Evolutionary conservation across 2,888 invertebrate genomes (phyloP).

Genomic region (Cepaea hortensis): DNA sequence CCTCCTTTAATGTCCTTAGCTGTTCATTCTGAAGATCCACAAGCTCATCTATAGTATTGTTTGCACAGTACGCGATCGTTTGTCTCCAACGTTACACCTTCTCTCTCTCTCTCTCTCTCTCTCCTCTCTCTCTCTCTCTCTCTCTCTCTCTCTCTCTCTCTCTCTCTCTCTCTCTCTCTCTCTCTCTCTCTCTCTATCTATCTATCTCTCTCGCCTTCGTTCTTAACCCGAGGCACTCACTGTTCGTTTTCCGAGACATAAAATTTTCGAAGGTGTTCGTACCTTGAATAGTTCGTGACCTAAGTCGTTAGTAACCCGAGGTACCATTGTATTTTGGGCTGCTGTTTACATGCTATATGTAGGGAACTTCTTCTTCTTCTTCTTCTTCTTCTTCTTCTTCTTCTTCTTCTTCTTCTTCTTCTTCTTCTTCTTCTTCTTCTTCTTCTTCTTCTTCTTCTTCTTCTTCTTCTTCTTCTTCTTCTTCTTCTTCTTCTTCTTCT

Average conservation of each 20-base stretch:
- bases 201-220: constrained; percentile 7
- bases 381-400: constrained; percentile 5
- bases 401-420: constrained; percentile 16
- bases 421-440: constrained; percentile 8
- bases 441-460: constrained; percentile 24
- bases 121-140: background rate
- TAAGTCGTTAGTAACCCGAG: too few relatives aligned
- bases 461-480: constrained; percentile 16
- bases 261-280: background rate
- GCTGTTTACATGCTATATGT: too few relatives aligned
- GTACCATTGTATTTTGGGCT: too few relatives aligned
- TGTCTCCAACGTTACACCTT: background rate
- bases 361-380: background rate
- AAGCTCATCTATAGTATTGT: too few relatives aligned
- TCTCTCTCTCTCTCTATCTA: constrained; percentile 7
- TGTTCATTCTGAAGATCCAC: too few relatives aligned
- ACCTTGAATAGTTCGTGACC: too few relatives aligned
- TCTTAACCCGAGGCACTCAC: background rate
- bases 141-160: background rate
- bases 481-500: constrained; percentile 14
- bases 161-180: constrained; percentile 16
- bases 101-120: background rate
- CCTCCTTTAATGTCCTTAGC: too few relatives aligned
- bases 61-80: too few relatives aligned
- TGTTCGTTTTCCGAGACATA: background rate